Evolutionary conservation across 2,113 vertebrate genomes (phyloP), one percentile per base, ranked within the genome.

Genomic region (Misgurnus mizolepis): DNA sequence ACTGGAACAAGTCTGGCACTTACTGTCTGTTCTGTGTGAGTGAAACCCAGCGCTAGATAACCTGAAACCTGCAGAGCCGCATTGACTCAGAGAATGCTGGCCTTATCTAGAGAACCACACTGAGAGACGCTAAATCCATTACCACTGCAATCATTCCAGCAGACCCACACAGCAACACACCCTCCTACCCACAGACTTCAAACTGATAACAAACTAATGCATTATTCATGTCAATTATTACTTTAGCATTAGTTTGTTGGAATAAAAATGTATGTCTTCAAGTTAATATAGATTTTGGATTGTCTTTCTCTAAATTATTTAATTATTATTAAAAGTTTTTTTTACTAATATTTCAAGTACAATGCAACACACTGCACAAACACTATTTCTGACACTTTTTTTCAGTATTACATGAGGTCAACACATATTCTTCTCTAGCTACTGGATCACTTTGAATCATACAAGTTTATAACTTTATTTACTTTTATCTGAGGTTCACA

Each of bases 111-210:
- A 82, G 53, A 70, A 67, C 76, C 75, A 86, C 79, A 84, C 74
- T 41, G 65, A 81, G 77, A 82, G 80, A 66, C 15, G 78, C 78
- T 73, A 80, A 82, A 84, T 86, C 77, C 82, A 84, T 84, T 82
- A 83, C 75, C 10, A 43, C 79, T 80, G 47, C 70, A 83, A 79
- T 81, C 76, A 71, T 73, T 67, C 62, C 71, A 43, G 58, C 78
- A 62, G 75, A 75, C 75, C 43, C 62, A 68, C 77, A 41, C 67
- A 82, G 73, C 62, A 67, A 60, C 67, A 72, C 66, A 56, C 18
- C 41, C 53, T 53, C 49, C 9, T 50, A 56, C 53, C 56, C 69
- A 58, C 53, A 55, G 4, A 41, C 53, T 8, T 53, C 50, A 53
- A 53, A 12, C 50, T 72, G 69, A 72, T 58, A 0, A 22, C 17